Base-by-base conservation (phyloP, 2,888 invertebrate species). In the Agrotis segetum region DNA sequence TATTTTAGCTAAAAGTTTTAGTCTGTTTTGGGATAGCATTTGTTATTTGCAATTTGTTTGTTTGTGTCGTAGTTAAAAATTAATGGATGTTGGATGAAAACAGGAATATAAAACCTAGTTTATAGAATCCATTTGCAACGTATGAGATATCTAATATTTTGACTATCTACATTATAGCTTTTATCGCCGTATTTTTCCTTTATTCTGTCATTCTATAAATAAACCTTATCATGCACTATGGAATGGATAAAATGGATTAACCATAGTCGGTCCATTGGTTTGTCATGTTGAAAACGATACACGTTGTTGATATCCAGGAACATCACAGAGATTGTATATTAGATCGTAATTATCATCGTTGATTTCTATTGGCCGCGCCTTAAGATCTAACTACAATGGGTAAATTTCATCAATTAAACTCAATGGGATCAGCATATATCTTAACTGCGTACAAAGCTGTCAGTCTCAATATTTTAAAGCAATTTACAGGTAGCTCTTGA, bases 1-100 rank as follows among this genome's bases (percentile, higher is more conserved):
- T 81, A 69, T 52, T 77, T 47, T 53, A 17, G 40, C 40, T 65
- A 60, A 71, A 63, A 68, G 49, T 71, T 77, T 47, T 2, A 11
- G 21, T 58, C 47, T 44, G 29, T 59, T 79, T 60, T 49, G 6
- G 17, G 34, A 34, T n/a, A 53, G 29, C 21, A 63, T 73, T 63
- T 59, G 40, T 40, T 40, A 19, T 40, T 47, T 77, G 19, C 44
- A 49, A 77, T 77, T 74, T 44, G 21, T 47, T 52, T 47, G 21
- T 34, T 58, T 61, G 55, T 52, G 17, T n/a, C 4, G 24, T 52
- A 53, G 19, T 73, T 44, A 79, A 61, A 52, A 3, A 11, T 58
- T 65, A n/a, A 58, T 65, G 40, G 29, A 79, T 52, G 21, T 50
- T 47, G 50, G 21, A 40, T 72, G 24, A 24, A 58, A 24, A 13